phyloP scores from a whole-genome alignment of 2,888 invertebrate species.

The Campaea margaritaria region DNA sequence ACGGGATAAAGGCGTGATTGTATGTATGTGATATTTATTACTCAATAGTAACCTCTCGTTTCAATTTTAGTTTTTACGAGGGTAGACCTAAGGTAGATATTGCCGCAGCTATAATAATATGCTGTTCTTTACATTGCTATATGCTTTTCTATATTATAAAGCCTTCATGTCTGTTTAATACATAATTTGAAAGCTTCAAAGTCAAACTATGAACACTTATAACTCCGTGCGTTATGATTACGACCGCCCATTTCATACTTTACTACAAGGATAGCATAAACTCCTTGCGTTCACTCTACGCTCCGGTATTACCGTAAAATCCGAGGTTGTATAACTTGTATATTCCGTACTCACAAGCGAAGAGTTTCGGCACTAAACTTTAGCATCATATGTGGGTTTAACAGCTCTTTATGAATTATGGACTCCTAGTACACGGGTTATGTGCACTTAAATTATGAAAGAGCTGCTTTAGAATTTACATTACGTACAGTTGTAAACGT shows the following conservation, averaged over 20 bases:
- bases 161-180: not conserved
- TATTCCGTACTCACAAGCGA: slow-evolving; percentile 28
- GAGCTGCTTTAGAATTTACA: not conserved
- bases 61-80: too few species aligned
- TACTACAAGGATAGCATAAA: slow-evolving; percentile 24
- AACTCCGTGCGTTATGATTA: slow-evolving; percentile 22
- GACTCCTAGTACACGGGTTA: slow-evolving; percentile 28
- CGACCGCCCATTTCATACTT: slow-evolving; percentile 16
- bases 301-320: slow-evolving; percentile 37
- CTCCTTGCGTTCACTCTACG: slow-evolving; percentile 29
- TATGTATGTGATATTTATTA: too few species aligned
- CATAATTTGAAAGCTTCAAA: slow-evolving; percentile 9
- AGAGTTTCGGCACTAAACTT: slow-evolving; percentile 36
- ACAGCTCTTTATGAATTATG: slow-evolving; percentile 42
- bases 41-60: too few species aligned
- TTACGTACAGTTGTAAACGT: too few species aligned
- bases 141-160: too few species aligned
- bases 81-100: too few species aligned
- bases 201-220: slow-evolving; percentile 11
- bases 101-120: too few species aligned
- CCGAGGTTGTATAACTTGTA: slow-evolving; percentile 35
- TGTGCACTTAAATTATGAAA: slow-evolving; percentile 25
- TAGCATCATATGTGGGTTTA: slow-evolving; percentile 32
- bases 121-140: too few species aligned
- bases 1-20: too few species aligned